Evolutionary conservation across 2,113 vertebrate species (phyloP), one percentile per base, ranked within the genome.

Genomic region (Erpornis zantholeuca): DNA sequence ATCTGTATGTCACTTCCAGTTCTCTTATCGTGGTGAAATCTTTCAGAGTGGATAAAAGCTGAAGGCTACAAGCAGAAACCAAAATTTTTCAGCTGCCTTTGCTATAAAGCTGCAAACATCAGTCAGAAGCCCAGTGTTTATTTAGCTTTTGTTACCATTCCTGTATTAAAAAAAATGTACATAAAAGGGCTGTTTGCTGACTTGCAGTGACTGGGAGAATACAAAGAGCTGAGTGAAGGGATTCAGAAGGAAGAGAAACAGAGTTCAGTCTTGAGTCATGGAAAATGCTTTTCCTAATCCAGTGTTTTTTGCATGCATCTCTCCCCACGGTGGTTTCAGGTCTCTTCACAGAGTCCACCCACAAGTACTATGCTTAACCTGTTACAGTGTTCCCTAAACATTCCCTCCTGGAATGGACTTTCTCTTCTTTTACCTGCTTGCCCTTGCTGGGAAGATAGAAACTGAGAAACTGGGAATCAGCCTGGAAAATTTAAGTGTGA

Each of bases 111-210:
- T 90, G 80, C 76, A 78, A 93, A 89, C 40, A 23, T 42, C 75
- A 96, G 52, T 91, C 88, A 86, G 68, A 93, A 90, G 47, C 82
- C 64, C 56, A 52, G 40, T 83, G 76, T 88, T 95, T 95, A 29
- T 81, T 96, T 95, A 93, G 71, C 85, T 83, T 86, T 92, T 95
- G 82, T 80, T 91, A 35, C 85, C 87, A 76, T 93, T 94, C 79
- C 86, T 73, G 33, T 76, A 73, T 60, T 59, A 65, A 89, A 91
- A 78, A 89, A 91, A 93, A 72, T 56, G 57, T 86, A 87, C 79
- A 66, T 90, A 85, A 93, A 93, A 93, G 90, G 82, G 93, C 88
- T 88, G 85, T 88, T 78, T 90, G 76, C 87, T 91, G 91, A 68
- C 49, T 72, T 52, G 24, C 44, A 95, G 82, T 47, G 81, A 31